phyloP scores from a whole-genome alignment of 2,888 invertebrate species.

The Mythimna loreyi region DNA sequence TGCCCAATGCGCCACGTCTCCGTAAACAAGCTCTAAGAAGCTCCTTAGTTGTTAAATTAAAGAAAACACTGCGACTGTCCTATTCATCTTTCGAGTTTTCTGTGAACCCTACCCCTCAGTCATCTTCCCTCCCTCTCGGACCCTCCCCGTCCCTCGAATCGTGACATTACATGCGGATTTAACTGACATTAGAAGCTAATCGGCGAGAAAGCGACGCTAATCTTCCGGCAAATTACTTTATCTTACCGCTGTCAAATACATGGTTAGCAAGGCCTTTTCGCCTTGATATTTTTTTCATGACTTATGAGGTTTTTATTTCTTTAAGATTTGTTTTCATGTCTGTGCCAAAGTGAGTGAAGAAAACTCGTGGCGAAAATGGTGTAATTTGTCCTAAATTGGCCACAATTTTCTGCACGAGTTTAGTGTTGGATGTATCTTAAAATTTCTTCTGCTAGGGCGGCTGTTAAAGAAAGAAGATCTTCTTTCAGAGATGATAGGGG shows the following conservation, averaged over 20 bases:
- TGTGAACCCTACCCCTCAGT: background rate
- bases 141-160: slow-evolving; percentile 16
- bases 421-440: background rate
- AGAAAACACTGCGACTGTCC: too few relatives aligned
- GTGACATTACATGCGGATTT: slow-evolving; percentile 41
- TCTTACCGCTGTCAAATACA: slow-evolving; percentile 36
- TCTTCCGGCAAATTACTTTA: slow-evolving; percentile 46
- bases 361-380: too few relatives aligned
- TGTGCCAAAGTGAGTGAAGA: background rate
- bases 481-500: too few relatives aligned
- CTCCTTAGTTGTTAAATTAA: too few relatives aligned
- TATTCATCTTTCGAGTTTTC: too few relatives aligned
- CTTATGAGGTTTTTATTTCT: slow-evolving; percentile 2
- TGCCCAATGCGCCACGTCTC: too few relatives aligned
- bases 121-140: background rate
- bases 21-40: too few relatives aligned
- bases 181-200: slow-evolving; percentile 29
- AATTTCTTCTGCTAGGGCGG: too few relatives aligned
- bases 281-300: slow-evolving; percentile 5
- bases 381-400: background rate
- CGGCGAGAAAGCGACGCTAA: slow-evolving; percentile 37
- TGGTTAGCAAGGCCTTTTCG: slow-evolving; percentile 14
- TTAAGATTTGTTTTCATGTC: background rate
- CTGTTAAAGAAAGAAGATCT: too few relatives aligned
- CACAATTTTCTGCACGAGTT: background rate